Evolutionary conservation across 2,113 vertebrate species (phyloP).

Genomic region (Neofelis nebulosa): DNA sequence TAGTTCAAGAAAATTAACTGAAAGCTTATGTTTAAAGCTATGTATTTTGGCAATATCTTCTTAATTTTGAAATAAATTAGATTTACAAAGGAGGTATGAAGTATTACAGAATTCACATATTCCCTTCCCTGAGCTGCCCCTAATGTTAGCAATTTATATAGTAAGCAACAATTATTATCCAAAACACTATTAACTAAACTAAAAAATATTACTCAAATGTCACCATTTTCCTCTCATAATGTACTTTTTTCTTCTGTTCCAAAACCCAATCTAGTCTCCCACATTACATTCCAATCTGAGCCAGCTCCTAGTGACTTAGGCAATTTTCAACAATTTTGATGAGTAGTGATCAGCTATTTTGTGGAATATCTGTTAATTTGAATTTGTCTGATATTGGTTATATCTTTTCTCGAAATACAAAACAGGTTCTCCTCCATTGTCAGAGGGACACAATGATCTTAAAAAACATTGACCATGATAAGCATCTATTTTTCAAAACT

Average conservation of each 20-base stretch:
- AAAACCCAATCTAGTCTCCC: neutral
- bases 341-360: neutral
- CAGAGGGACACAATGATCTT: neutral
- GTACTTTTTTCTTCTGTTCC: neutral
- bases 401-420: neutral
- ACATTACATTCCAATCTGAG: neutral
- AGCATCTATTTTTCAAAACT: neutral
- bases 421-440: neutral
- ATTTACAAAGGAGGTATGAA: neutral
- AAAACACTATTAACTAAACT: neutral
- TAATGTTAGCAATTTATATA: neutral
- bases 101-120: neutral
- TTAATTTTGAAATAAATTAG: neutral
- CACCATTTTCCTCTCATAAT: neutral
- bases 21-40: neutral
- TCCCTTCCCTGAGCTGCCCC: neutral
- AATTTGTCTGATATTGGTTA: neutral
- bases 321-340: neutral
- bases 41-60: neutral
- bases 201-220: neutral
- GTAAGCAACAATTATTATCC: neutral
- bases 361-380: neutral
- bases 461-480: neutral
- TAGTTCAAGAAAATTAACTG: neutral
- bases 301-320: neutral